A percentile compares a stretch with the other conserved stretches of the same genome.
Evolutionary conservation across 2,797 vertebrate species (phyloP).

Genomic region (Glyptemys insculpta): DNA sequence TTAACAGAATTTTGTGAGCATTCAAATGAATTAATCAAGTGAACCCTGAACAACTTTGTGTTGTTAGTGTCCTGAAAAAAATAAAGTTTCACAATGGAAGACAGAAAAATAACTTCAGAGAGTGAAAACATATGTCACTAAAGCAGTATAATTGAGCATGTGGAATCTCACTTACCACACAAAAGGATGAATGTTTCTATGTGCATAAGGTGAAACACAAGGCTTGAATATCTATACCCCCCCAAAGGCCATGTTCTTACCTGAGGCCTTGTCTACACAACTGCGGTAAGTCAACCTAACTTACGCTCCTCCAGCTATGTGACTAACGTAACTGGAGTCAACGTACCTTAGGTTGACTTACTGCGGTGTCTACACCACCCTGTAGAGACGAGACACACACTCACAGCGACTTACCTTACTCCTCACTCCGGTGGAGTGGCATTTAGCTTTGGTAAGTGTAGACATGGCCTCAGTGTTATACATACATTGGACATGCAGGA

Average conservation of each 20-base stretch:
- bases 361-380: too few relatives aligned
- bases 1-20: not conserved
- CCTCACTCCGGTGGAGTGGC: too few relatives aligned
- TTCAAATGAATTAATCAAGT: not conserved
- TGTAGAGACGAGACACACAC: too few relatives aligned
- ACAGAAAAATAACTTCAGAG: not conserved
- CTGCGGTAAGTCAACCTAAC: too few relatives aligned
- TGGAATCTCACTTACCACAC: not conserved
- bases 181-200: not conserved
- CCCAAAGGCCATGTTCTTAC: not conserved
- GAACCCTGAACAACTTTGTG: not conserved
- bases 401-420: too few relatives aligned
- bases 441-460: too few relatives aligned
- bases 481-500: not conserved
- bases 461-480: not conserved
- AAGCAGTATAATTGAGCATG: fast-evolving
- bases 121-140: not conserved
- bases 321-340: too few relatives aligned
- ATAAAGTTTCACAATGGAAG: not conserved
- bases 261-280: too few relatives aligned
- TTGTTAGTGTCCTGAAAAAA: not conserved
- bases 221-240: not conserved
- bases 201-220: not conserved
- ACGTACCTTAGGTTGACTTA: too few relatives aligned
- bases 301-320: too few relatives aligned